Conservation (phyloP, 2,888 invertebrate genomes). For the Bombyx huttoni region DNA sequence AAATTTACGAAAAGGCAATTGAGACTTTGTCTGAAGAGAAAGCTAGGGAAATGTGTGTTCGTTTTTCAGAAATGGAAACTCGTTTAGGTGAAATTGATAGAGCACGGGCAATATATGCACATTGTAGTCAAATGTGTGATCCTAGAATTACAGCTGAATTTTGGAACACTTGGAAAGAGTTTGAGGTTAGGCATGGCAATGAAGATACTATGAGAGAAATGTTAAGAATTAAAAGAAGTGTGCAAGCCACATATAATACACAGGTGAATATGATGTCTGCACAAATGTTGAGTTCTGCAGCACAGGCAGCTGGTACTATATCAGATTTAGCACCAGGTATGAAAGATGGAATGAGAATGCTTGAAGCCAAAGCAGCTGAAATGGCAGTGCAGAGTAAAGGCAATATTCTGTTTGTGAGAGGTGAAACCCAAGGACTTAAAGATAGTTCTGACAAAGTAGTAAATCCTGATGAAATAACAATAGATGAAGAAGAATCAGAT, state of each 20-base stretch:
- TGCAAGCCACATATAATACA: constrained; percentile 98
- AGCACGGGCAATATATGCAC: constrained; percentile 96
- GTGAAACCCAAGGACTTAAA: constrained; percentile 84
- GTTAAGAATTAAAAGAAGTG: constrained; percentile 96
- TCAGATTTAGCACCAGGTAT: constrained; percentile 82
- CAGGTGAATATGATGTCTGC: constrained; percentile 99
- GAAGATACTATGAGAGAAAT: constrained; percentile 99
- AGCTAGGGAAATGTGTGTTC: constrained; percentile 94
- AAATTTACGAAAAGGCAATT: constrained; percentile 98
- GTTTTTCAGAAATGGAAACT: constrained; percentile 98
- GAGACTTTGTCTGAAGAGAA: constrained; percentile 92
- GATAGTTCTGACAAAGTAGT: constrained; percentile 78
- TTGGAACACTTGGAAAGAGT: constrained; percentile 99
- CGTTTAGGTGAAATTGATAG: constrained; percentile 98
- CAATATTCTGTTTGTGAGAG: constrained; percentile 89
- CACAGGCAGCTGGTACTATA: constrained; percentile 76
- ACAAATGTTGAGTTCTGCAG: constrained; percentile 90
- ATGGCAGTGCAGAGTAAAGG: constrained; percentile 71
- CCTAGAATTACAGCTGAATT: constrained; percentile 95
- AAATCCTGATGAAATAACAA: constrained; percentile 91
- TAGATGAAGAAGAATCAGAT: constrained; percentile 82
- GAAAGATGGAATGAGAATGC: constrained; percentile 89
- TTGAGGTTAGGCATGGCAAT: constrained; percentile 98
- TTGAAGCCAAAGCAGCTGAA: constrained; percentile 87
- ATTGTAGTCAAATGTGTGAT: constrained; percentile 99